phyloP scores from a whole-genome alignment of 2,888 invertebrate species.

The Cheilosia impressa region DNA sequence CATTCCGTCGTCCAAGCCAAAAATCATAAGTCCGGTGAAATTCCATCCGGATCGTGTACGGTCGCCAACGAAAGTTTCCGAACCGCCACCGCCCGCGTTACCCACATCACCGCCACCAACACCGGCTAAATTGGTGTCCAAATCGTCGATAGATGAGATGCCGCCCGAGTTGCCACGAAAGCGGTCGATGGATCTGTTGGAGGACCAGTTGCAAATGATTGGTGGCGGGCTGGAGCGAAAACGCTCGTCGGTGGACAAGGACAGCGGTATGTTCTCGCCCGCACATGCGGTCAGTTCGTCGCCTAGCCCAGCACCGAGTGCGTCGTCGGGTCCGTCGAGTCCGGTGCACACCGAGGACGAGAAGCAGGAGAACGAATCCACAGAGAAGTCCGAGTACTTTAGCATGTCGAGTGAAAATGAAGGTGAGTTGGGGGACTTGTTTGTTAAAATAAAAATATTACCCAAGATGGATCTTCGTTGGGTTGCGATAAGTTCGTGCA shows the following conservation, averaged over 20 bases:
- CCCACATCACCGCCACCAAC: constrained; percentile 75
- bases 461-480: background rate
- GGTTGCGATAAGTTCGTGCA: background rate
- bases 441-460: background rate
- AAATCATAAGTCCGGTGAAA: constrained; percentile 82
- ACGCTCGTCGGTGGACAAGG: constrained; percentile 80
- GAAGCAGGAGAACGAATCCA: constrained; percentile 86
- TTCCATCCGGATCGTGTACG: constrained; percentile 81
- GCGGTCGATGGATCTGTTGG: constrained; percentile 82
- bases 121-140: constrained; percentile 79
- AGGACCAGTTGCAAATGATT: constrained; percentile 76
- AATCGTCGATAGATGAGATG: constrained; percentile 79
- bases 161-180: constrained; percentile 82
- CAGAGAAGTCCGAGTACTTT: constrained; percentile 84
- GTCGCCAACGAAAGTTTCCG: constrained; percentile 81
- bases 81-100: constrained; percentile 76
- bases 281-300: constrained; percentile 78
- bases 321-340: constrained; percentile 83
- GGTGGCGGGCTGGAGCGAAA: constrained; percentile 76
- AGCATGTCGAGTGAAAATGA: constrained; percentile 82
- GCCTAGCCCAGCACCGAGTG: constrained; percentile 81
- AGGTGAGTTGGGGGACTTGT: constrained; percentile 79
- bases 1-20: constrained; percentile 82
- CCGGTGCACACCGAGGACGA: constrained; percentile 84
- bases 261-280: constrained; percentile 76